These are phyloP conservation scores for Unio pictorum DNA, from an alignment of 2,888 invertebrate species.

Conservation along the genomic window DNA sequence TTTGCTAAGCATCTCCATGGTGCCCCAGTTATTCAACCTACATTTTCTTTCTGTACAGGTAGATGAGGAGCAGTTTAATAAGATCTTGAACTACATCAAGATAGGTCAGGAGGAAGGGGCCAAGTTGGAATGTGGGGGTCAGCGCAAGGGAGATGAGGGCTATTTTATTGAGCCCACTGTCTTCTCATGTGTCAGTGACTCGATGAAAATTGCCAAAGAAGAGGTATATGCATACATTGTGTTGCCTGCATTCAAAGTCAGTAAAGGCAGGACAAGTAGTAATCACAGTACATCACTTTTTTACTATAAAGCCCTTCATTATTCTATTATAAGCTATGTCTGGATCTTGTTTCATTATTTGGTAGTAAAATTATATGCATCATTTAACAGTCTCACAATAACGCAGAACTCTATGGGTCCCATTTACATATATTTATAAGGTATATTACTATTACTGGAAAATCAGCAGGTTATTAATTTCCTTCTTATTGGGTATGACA, in stretches of 20 bases:
- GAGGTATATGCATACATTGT: conserved; percentile 59
- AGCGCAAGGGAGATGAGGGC: conserved; percentile 62
- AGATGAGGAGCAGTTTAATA: conserved; percentile 77
- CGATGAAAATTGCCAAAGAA: conserved; percentile 72
- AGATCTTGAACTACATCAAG: conserved; percentile 82
- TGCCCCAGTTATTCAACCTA: background rate
- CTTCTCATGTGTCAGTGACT: conserved; percentile 71
- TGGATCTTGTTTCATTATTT: background rate
- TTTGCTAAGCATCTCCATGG: too few species aligned
- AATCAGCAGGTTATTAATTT: too few species aligned
- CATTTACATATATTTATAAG: too few species aligned
- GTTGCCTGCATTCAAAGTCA: conserved; percentile 73
- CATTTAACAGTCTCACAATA: too few species aligned
- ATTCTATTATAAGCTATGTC: background rate
- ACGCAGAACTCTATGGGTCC: too few species aligned
- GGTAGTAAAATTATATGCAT: too few species aligned
- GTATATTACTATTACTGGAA: too few species aligned
- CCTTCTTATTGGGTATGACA: too few species aligned
- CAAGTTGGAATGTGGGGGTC: conserved; percentile 82
- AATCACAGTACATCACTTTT: too few species aligned
- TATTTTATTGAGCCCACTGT: conserved; percentile 72
- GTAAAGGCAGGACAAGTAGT: background rate
- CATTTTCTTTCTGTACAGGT: conserved; percentile 32
- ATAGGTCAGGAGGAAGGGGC: conserved; percentile 86
- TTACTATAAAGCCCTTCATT: background rate